phyloP scores from a whole-genome alignment of 2,888 invertebrate genomes.

The Mythimna ferrago region DNA sequence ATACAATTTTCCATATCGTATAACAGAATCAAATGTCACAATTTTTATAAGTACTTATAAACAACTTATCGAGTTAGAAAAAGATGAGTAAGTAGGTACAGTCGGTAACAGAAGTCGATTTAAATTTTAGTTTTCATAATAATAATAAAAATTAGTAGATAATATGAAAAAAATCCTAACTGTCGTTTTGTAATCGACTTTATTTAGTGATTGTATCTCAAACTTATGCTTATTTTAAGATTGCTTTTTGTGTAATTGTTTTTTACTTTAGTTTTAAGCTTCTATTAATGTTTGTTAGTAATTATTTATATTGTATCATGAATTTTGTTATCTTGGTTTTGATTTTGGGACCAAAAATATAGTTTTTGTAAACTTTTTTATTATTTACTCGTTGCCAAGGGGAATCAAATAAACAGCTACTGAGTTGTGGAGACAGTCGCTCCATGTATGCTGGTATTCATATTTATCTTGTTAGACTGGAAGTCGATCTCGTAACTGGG shows the following conservation, averaged over 20 bases:
- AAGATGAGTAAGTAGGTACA: conserved; percentile 1
- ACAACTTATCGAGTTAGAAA: not conserved
- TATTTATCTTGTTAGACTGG: too few relatives aligned
- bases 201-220: conserved; percentile 11
- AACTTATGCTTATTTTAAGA: conserved; percentile 9
- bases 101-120: not conserved
- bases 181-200: not conserved
- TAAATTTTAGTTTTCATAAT: not conserved
- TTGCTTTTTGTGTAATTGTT: conserved; percentile 2
- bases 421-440: too few relatives aligned
- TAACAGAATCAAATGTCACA: conserved; percentile 31
- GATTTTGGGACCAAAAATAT: conserved; percentile 52
- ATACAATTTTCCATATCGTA: conserved; percentile 4
- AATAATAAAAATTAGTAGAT: not conserved
- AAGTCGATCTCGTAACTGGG: too few relatives aligned
- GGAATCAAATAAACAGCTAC: not conserved
- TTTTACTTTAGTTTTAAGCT: conserved; percentile 11
- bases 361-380: conserved; percentile 21
- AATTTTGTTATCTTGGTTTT: conserved; percentile 34
- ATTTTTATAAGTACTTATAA: conserved; percentile 6
- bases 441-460: not conserved
- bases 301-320: conserved; percentile 2
- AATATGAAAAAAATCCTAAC: not conserved
- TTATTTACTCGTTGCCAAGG: not conserved
- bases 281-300: conserved; percentile 5